Base-by-base conservation (phyloP, 2,113 vertebrate genomes). In the Cheilinus undulatus region DNA sequence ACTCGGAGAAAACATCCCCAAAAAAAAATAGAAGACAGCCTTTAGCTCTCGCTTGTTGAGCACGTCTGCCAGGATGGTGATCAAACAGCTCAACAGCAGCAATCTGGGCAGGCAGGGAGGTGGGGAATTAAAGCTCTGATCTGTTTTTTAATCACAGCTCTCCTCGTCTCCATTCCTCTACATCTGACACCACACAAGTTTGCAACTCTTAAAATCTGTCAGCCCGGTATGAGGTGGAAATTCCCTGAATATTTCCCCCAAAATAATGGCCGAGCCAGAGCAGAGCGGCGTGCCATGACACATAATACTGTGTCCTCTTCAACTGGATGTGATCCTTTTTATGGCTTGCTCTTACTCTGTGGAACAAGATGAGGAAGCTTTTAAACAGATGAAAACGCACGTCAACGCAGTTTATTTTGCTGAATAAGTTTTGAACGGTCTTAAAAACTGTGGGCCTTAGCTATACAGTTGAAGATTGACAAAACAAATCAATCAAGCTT, bases 81-180 rank as follows among this genome's bases (percentile, higher is more conserved):
- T 92, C 91, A 90, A 91, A 90, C 80, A 74, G 81, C 78, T 78
- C 81, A 69, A 66, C 83, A 74, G 84, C 85, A 87, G 79, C 86
- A 87, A 71, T 88, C 80, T 87, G 68, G 82, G 78, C 67, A 69
- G 82, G 66, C 63, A 12, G 84, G 79, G 85, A 76, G 73, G 82
- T 67, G 32, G 80, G 77, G 88, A 90, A 89, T 87, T 86, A 89
- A 85, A 83, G 82, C 76, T 72, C 76, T 84, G 86, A 86, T 91
- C 81, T 87, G 90, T 78, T 86, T 87, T 83, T 89, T 93, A 91
- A 92, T 93, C 86, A 91, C 86, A 45, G 66, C 87, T 87, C 86
- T 83, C 62, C 34, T 27, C 61, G 46, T 84, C 68, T 73, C 43
- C 27, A 68, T 69, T 57, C 62, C 74, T 66, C 80, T 87, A 63